Conservation (phyloP, 2,888 invertebrate species). For the Leistus spinibarbis region DNA sequence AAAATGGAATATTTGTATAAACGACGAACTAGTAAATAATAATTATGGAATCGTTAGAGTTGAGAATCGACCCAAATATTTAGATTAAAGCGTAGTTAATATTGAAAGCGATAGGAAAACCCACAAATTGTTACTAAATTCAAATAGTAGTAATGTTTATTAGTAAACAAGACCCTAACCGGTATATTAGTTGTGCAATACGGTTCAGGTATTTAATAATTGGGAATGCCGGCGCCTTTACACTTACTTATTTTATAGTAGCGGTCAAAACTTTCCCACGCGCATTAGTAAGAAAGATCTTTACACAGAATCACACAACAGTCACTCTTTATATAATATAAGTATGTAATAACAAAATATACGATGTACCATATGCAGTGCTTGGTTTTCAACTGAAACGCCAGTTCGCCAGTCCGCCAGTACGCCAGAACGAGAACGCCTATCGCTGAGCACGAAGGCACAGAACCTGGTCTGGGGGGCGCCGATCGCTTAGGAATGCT, state of each 20-base stretch:
- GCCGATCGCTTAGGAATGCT: neutral
- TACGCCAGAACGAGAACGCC: neutral
- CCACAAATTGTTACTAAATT: no score
- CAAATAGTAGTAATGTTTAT: no score
- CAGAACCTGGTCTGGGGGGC: neutral
- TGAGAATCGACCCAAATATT: no score
- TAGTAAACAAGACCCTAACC: neutral
- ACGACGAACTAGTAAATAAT: no score
- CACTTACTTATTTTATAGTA: neutral
- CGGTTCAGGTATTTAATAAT: neutral
- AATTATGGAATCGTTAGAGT: no score
- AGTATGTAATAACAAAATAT: neutral
- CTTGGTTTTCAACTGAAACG: neutral
- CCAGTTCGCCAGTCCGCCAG: neutral
- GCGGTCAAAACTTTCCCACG: conserved; percentile 36
- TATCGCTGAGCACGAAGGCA: neutral
- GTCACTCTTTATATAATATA: neutral
- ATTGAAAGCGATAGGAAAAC: no score
- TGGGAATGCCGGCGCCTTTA: conserved; percentile 2
- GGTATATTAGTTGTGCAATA: neutral
- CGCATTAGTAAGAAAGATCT: neutral
- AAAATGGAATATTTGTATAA: no score
- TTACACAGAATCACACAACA: neutral
- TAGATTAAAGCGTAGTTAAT: no score
- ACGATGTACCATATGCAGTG: neutral